Percentiles rank a stretch among this genome's conserved stretches.
Conservation (phyloP, 2,888 invertebrate genomes). For the Ophonus ardosiacus region DNA sequence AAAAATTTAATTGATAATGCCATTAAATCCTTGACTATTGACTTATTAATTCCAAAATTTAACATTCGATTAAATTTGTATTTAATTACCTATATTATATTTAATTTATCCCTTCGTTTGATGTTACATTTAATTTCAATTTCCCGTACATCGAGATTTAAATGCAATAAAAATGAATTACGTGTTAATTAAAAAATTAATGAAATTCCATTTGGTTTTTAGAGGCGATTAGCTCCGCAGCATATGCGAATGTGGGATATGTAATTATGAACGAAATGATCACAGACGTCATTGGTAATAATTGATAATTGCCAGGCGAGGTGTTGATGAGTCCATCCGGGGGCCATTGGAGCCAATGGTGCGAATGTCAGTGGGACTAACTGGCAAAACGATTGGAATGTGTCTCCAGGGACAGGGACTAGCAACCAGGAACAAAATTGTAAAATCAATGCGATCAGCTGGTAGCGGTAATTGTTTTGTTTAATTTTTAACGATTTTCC, state of each 20-base stretch:
- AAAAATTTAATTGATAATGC: too few relatives aligned
- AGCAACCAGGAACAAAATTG: neutral
- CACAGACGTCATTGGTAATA: slow-evolving; percentile 14
- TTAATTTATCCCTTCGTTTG: neutral
- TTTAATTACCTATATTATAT: neutral
- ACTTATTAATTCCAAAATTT: too few relatives aligned
- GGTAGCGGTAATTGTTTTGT: neutral
- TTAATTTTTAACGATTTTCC: neutral
- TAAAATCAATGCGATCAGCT: slow-evolving; percentile 15
- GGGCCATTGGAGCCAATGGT: neutral
- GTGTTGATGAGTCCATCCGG: slow-evolving; percentile 31
- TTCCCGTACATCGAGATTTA: neutral
- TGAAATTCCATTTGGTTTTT: neutral
- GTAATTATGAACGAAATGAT: neutral
- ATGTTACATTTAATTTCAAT: neutral
- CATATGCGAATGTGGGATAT: neutral
- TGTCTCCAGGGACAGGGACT: neutral
- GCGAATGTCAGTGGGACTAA: neutral
- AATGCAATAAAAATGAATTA: neutral
- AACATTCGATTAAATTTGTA: neutral
- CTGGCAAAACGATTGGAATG: neutral
- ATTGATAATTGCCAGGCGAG: slow-evolving; percentile 18
- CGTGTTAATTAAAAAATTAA: neutral
- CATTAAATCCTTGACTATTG: too few relatives aligned
- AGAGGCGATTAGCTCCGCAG: neutral